phyloP scores from a whole-genome alignment of 64 coral and sea anemone genomes.

The Montipora capricornis region DNA sequence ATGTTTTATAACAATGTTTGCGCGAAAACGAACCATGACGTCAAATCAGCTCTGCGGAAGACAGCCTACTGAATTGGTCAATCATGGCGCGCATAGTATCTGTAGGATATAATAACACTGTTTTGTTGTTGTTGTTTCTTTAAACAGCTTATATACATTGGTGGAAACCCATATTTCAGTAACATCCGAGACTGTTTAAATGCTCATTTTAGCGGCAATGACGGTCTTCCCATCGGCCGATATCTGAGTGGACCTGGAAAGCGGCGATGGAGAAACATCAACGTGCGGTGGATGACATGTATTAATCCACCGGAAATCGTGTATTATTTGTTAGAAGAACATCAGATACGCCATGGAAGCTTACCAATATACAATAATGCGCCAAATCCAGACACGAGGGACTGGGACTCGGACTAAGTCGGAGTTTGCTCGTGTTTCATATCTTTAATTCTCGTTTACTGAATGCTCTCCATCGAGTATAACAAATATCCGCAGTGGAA shows the following conservation, averaged over 20 bases:
- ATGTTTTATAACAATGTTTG: too few species aligned
- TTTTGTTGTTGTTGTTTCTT: background rate
- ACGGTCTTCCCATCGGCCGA: conserved; percentile 91
- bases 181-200: conserved; percentile 99
- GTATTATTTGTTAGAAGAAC: conserved; percentile 95
- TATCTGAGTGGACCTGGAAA: conserved; percentile 84
- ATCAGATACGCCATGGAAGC: conserved; percentile 75
- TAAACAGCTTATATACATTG: conserved; percentile 85
- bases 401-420: conserved; percentile 51
- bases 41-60: too few species aligned
- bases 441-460: background rate
- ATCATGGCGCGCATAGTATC: background rate
- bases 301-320: conserved; percentile 93
- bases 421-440: background rate
- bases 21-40: too few species aligned
- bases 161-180: conserved; percentile 97
- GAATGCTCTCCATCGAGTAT: background rate
- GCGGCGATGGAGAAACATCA: conserved; percentile 77
- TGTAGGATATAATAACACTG: background rate
- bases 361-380: conserved; percentile 94
- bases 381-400: conserved; percentile 19
- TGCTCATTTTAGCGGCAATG: conserved; percentile 98
- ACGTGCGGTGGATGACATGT: conserved; percentile 90
- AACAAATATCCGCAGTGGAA: background rate
- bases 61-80: too few species aligned